Evolutionary conservation across 2,797 vertebrate genomes (phyloP).

Genomic region (Chelmon rostratus): DNA sequence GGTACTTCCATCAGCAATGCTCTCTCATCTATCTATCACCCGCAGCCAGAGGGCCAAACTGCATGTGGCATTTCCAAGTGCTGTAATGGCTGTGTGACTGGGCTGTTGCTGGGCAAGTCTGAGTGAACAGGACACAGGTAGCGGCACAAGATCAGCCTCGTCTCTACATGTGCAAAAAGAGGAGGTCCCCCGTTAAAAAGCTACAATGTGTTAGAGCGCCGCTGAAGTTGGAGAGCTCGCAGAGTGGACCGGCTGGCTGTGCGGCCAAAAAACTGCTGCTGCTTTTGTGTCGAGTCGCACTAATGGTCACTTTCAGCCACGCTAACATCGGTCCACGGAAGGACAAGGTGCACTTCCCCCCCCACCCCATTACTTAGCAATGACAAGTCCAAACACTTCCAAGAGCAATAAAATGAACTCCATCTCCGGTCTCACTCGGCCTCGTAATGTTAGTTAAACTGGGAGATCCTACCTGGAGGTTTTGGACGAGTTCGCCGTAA

Average conservation of each 20-base stretch:
- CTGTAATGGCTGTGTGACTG: constrained; percentile 79
- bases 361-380: constrained; percentile 44
- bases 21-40: constrained; percentile 65
- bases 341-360: constrained; percentile 73
- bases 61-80: constrained; percentile 81
- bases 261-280: constrained; percentile 25
- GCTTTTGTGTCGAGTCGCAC: constrained; percentile 71
- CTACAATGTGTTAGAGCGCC: constrained; percentile 27
- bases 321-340: constrained; percentile 53
- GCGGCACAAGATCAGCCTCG: constrained; percentile 54
- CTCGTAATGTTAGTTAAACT: constrained; percentile 20
- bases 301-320: constrained; percentile 71
- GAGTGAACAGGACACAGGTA: constrained; percentile 73
- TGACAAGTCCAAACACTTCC: constrained; percentile 77
- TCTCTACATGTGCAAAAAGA: constrained; percentile 40
- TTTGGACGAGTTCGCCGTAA: constrained; percentile 94
- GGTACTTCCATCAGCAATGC: constrained; percentile 75
- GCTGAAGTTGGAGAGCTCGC: constrained; percentile 68
- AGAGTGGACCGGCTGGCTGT: constrained; percentile 39
- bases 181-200: background rate
- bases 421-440: constrained; percentile 40
- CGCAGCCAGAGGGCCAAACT: constrained; percentile 79
- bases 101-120: constrained; percentile 83
- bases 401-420: constrained; percentile 65
- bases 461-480: constrained; percentile 74